Percentiles rank a stretch among this genome's conserved stretches.
Conservation (phyloP, 2,888 invertebrate genomes). For the Tachina lurida region DNA sequence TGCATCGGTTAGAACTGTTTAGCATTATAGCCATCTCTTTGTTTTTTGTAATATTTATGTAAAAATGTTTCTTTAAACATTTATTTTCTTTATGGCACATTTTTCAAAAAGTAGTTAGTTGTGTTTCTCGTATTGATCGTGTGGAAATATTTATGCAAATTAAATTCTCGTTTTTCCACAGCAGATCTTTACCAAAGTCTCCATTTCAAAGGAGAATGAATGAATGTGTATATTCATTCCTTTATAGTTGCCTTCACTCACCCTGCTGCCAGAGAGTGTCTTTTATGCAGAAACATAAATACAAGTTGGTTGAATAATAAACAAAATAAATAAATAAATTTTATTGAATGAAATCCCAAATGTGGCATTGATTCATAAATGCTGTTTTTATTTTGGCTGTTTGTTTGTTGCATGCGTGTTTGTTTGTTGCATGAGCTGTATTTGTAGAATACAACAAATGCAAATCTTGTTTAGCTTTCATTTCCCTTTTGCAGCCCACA, state of each 20-base stretch:
- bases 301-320: constrained; percentile 60
- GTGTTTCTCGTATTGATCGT: constrained; percentile 50
- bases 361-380: constrained; percentile 82
- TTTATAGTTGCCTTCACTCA: neutral
- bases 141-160: constrained; percentile 71
- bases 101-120: constrained; percentile 50
- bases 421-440: constrained; percentile 24
- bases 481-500: constrained; percentile 72
- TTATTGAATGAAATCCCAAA: constrained; percentile 81
- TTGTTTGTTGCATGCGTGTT: constrained; percentile 27
- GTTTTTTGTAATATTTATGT: constrained; percentile 58
- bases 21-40: constrained; percentile 60
- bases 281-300: constrained; percentile 29
- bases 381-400: constrained; percentile 68
- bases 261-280: neutral
- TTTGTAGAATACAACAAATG: constrained; percentile 71
- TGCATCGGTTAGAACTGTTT: constrained; percentile 49
- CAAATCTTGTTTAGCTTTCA: constrained; percentile 48
- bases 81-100: constrained; percentile 67
- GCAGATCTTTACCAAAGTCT: constrained; percentile 38
- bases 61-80: constrained; percentile 61
- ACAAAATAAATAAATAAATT: constrained; percentile 75
- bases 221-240: constrained; percentile 32
- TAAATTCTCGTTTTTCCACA: constrained; percentile 54
- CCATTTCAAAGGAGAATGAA: constrained; percentile 3